Evolutionary conservation across 2,113 vertebrate genomes (phyloP).

Genomic region (Lophochroa leadbeateri): DNA sequence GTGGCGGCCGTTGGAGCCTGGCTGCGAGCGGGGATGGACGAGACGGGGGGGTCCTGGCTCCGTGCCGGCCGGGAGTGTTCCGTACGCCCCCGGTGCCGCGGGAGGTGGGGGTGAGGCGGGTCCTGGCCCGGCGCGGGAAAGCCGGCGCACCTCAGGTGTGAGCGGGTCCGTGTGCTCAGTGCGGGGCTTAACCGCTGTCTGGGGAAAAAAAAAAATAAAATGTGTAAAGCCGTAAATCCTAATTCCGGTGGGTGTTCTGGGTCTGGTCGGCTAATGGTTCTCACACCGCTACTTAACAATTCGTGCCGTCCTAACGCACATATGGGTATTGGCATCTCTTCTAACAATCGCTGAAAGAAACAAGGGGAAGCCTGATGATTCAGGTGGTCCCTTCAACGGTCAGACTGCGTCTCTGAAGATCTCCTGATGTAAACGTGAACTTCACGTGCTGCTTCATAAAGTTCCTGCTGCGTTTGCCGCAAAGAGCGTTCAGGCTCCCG

Average conservation of each 20-base stretch:
- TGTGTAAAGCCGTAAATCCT: background rate
- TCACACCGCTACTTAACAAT: rapidly evolving
- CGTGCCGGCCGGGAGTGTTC: background rate
- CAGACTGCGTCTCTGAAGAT: background rate
- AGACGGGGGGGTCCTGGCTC: background rate
- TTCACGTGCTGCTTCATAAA: background rate
- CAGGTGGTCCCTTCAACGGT: background rate
- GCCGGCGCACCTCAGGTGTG: background rate
- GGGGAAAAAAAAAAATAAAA: too few relatives aligned
- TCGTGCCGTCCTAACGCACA: rapidly evolving
- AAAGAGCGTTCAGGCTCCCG: background rate
- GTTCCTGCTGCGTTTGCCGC: background rate
- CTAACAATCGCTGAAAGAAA: background rate
- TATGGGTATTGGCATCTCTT: background rate
- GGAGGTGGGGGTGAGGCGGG: background rate
- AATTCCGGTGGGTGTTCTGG: background rate
- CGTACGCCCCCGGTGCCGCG: background rate
- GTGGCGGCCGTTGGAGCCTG: background rate
- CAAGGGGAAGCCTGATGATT: background rate
- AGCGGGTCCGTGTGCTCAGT: background rate
- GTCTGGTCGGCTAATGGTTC: background rate
- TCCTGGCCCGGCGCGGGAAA: background rate
- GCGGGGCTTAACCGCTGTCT: background rate
- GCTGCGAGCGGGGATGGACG: background rate
- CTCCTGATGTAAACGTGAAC: background rate